These are phyloP conservation scores for Eupithecia pulchellata DNA, from an alignment of 2,888 invertebrate genomes.

Conservation along the genomic window DNA sequence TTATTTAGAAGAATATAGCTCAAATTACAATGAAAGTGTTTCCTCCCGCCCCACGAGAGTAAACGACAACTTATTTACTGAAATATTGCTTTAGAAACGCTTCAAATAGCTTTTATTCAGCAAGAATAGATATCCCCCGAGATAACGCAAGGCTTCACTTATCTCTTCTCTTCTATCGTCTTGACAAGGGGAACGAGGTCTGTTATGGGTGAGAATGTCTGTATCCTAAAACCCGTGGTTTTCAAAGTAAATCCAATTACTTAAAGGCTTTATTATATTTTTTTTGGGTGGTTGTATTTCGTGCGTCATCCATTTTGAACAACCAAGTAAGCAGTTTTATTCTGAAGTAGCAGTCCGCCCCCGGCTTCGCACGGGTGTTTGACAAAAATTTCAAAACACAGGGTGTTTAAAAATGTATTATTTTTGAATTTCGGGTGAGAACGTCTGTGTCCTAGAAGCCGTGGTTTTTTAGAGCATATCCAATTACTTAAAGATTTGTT, in stretches of 20 bases:
- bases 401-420: too few species aligned
- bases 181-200: conserved; percentile 7
- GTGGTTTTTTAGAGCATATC: too few species aligned
- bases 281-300: too few species aligned
- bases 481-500: too few species aligned
- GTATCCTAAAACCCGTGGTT: neutral
- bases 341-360: too few species aligned
- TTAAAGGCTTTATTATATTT: too few species aligned
- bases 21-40: conserved; percentile 20
- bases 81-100: conserved; percentile 18
- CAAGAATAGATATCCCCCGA: conserved; percentile 18
- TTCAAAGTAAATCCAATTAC: neutral
- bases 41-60: conserved; percentile 13
- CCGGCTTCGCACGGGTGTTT: too few species aligned
- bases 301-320: too few species aligned
- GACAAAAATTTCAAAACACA: too few species aligned
- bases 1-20: conserved; percentile 5
- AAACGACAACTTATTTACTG: conserved; percentile 12
- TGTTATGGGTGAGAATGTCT: neutral
- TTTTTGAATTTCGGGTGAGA: too few species aligned
- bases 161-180: neutral
- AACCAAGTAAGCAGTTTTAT: too few species aligned
- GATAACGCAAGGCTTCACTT: conserved; percentile 4
- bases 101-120: conserved; percentile 24
- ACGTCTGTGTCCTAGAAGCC: too few species aligned